Conservation (phyloP, 1,140 invertebrate species). For the Brevipalpus yothersi region DNA sequence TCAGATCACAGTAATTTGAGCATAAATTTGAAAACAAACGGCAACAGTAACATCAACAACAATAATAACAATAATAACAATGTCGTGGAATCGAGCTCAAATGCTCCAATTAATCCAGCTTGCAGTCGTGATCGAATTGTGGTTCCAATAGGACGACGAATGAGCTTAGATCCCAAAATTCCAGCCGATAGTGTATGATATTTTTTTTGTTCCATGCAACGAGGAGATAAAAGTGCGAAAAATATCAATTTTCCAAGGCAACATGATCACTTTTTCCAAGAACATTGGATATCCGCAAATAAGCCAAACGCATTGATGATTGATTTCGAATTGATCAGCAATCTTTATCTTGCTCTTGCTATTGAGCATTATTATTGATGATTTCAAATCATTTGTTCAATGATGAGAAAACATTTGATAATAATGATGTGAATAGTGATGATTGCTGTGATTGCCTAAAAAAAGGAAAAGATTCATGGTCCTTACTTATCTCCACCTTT, state of each 20-base stretch:
- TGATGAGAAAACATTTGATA: no score
- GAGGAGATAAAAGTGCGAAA: no score
- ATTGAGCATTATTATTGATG: no score
- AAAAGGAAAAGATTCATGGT: no score
- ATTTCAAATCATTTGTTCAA: no score
- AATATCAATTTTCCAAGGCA: neutral
- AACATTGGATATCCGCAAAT: neutral
- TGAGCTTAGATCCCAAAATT: neutral
- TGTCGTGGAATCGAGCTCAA: neutral
- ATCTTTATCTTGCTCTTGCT: neutral
- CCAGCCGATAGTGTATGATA: neutral
- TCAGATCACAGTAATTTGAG: neutral
- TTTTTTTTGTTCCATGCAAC: neutral
- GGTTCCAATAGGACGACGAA: neutral
- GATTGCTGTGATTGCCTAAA: no score
- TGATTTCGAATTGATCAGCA: neutral
- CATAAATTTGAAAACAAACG: neutral
- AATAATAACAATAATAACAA: neutral
- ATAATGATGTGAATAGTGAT: no score
- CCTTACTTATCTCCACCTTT: no score
- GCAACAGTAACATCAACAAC: neutral
- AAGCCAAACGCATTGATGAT: neutral
- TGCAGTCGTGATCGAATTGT: neutral
- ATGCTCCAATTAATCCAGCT: neutral
- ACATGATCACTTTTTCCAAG: neutral